Evolutionary conservation across 2,888 invertebrate genomes (phyloP).

Genomic region (Hermaeophaga mercurialis): DNA sequence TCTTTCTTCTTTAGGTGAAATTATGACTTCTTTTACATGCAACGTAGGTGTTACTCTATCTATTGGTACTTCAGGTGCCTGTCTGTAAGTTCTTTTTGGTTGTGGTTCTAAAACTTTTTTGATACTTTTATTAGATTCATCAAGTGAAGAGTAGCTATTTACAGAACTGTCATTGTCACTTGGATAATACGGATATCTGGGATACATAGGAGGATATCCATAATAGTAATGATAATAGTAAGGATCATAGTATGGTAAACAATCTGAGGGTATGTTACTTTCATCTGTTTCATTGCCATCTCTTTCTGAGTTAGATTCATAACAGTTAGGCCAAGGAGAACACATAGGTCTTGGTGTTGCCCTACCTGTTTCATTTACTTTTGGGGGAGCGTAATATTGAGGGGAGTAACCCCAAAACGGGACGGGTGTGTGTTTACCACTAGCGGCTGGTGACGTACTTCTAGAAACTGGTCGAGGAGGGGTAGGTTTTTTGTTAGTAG

Average conservation of each 20-base stretch:
- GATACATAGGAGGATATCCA: conserved; percentile 51
- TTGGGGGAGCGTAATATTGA: conserved; percentile 38
- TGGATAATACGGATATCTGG: conserved; percentile 46
- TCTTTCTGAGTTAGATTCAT: conserved; percentile 26
- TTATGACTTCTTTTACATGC: conserved; percentile 31
- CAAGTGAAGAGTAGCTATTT: conserved; percentile 55
- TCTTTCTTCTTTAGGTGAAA: conserved; percentile 31
- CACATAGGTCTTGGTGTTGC: conserved; percentile 8
- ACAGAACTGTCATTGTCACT: conserved; percentile 48
- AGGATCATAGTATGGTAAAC: conserved; percentile 53
- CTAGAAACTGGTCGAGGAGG: conserved; percentile 9
- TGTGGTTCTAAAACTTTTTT: conserved; percentile 49
- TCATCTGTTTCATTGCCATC: conserved; percentile 31
- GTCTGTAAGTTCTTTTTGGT: neutral
- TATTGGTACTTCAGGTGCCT: conserved; percentile 38
- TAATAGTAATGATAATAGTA: conserved; percentile 50
- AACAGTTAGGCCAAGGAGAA: conserved; percentile 15
- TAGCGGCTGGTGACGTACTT: conserved; percentile 16
- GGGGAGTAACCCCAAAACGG: conserved; percentile 49
- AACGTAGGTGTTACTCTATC: conserved; percentile 38
- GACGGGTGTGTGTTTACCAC: conserved; percentile 25
- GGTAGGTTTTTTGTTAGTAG: conserved; percentile 31
- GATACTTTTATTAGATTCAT: conserved; percentile 49
- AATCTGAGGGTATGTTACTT: conserved; percentile 33
- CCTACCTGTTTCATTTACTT: conserved; percentile 10